Base-by-base conservation (phyloP, 2,888 invertebrate species). In the Drosophila percnosoma region DNA sequence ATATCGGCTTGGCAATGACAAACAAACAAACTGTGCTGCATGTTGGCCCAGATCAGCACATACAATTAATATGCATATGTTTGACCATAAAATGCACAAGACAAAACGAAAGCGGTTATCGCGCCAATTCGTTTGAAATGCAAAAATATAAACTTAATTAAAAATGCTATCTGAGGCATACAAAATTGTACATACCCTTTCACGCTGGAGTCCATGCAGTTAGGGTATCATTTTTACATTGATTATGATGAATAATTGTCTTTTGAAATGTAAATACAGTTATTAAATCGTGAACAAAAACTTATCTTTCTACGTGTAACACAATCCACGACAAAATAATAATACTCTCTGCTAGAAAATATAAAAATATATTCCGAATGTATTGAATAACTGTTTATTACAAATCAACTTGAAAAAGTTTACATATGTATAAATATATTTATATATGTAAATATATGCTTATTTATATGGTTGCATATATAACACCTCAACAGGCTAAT, bases 351-450 rank as follows among this genome's bases (percentile, higher is more conserved):
- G 29, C 4, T 11, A 4, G 4, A 7, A 13, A 4, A 7, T 2
- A 55, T 8, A 24, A 27, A 38, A 38, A 38, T 27, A 4, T 4
- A 38, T n/a, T 29, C 40, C 15, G 21, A 51, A 57, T 52, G 24
- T 6, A 45, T 51, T 6, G 31, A 48, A 45, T 53, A 69, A 74
- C 64, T 55, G 73, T 73, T 52, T 33, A 42, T 60, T 52, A 24
- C 27, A 40, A 36, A 51, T 18, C 59, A 31, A 48, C 13, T 36
- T 36, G 11, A 18, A n/a, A 29, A 33, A 11, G 10, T 36, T 15
- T 15, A 7, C 6, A 36, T 36, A 15, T 21, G 21, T 21, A 42
- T 6, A 38, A 2, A 0, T 18, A 4, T n/a, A 42, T n/a, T n/a
- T 11, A 0, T n/a, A 11, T 5, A 11, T 27, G 4, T 0, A 27